phyloP scores from a whole-genome alignment of 2,113 vertebrate species.

The Anhinga rufa region DNA sequence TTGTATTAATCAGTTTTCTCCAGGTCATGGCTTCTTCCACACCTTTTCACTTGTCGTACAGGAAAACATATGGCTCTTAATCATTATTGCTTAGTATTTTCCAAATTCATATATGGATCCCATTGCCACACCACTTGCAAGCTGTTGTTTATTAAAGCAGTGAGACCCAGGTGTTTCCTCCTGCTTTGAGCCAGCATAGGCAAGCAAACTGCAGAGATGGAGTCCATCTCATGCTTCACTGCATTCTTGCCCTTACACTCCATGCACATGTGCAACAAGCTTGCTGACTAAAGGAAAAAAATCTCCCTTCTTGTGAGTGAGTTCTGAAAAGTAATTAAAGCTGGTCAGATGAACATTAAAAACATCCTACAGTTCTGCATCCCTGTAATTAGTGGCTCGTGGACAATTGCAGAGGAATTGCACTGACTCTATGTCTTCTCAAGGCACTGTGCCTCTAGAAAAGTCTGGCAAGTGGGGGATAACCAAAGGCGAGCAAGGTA shows the following conservation, averaged over 20 bases:
- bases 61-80: slow-evolving; percentile 17
- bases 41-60: neutral
- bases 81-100: slow-evolving; percentile 20
- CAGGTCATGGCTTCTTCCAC: neutral
- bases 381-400: neutral
- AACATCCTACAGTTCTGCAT: neutral
- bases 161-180: slow-evolving; percentile 1
- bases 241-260: neutral
- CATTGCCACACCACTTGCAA: neutral
- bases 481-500: neutral
- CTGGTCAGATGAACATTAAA: neutral
- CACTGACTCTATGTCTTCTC: neutral
- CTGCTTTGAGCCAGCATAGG: neutral
- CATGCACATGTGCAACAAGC: neutral
- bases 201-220: neutral
- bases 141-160: slow-evolving; percentile 22
- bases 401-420: neutral
- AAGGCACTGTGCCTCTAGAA: neutral
- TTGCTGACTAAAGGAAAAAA: neutral
- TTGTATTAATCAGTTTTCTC: neutral
- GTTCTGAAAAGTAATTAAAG: neutral
- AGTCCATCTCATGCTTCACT: neutral
- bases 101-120: neutral
- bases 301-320: neutral
- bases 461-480: neutral